Base-by-base conservation (phyloP, 2,113 vertebrate species). In the Heloderma charlesbogerti region DNA sequence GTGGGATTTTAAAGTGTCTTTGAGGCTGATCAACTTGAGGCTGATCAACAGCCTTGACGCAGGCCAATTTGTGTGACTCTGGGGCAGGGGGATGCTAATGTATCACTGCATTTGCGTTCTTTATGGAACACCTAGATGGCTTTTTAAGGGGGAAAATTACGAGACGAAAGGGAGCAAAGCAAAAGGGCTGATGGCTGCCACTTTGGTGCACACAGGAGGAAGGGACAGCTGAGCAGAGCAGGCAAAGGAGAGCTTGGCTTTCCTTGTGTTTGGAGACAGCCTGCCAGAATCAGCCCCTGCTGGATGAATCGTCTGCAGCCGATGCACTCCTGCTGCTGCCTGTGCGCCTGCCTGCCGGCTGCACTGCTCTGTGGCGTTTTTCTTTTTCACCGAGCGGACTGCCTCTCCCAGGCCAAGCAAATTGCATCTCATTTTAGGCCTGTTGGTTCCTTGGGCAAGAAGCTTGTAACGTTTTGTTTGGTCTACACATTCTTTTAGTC, bases 171-270 rank as follows among this genome's bases (percentile, higher is more conserved):
- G 69, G 43, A 16, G 87, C 1, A 0, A 78, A 7, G 54, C 67
- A 1, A 20, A 66, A 1, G 0, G 37, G 48, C 79, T 1, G 9
- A 0, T 1, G 60, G 60, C 31, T 3, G 0, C 51, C 77, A 67
- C n/a, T 78, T 86, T 51, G 92, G 66, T 31, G 45, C 90, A 86
- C 60, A 34, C 57, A 75, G 40, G 74, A 0, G 66, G 12, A 57
- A 45, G 69, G 75, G 45, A 92, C 90, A 81, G 89, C 91, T 85
- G 31, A 40, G 57, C 91, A 79, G 79, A 80, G n/a, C 34, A 8
- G 34, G 54, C 60, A 2, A 63, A 6, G 60, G 60, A 3, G 60
- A 63, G n/a, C 40, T 89, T 87, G 1, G 80, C 0, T 40, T 48
- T 18, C 27, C 31, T 48, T 6, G 72, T 51, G 6, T 15, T 2